These are phyloP conservation scores for Eurystomus glaucurus DNA, from an alignment of 2,797 vertebrate species.

Conservation along the genomic window DNA sequence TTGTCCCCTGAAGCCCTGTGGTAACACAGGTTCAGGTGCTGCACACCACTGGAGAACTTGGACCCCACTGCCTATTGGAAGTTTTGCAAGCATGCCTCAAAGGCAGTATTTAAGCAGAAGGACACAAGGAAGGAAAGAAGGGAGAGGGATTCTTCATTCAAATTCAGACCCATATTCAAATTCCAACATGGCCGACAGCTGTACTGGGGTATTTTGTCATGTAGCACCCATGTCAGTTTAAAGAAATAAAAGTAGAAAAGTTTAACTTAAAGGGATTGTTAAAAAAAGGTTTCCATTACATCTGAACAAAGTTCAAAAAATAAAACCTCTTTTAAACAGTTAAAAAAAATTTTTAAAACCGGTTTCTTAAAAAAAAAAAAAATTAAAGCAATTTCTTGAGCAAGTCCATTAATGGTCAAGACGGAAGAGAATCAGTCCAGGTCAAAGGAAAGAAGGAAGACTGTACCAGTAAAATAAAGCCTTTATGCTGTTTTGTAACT, in stretches of 20 bases:
- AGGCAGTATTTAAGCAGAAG: not conserved
- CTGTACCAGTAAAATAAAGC: not conserved
- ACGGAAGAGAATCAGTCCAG: not conserved
- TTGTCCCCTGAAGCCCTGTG: fast-evolving
- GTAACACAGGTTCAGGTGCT: fast-evolving
- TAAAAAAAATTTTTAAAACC: no score
- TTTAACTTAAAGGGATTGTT: not conserved
- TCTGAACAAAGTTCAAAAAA: not conserved
- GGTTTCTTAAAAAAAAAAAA: not conserved
- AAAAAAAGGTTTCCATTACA: not conserved
- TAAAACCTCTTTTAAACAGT: no score
- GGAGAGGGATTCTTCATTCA: not conserved
- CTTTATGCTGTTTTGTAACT: not conserved
- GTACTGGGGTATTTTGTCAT: not conserved
- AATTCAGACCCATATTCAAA: not conserved
- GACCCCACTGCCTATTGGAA: not conserved
- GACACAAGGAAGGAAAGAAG: not conserved
- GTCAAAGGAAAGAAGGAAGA: not conserved
- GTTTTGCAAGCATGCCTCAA: not conserved
- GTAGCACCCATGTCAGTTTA: not conserved
- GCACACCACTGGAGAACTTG: not conserved
- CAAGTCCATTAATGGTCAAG: not conserved
- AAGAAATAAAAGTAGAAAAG: not conserved
- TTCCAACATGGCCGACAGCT: not conserved
- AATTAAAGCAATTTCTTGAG: not conserved